These are phyloP conservation scores for Hemaris fuciformis DNA, from an alignment of 2,888 invertebrate species.

Conservation along the genomic window DNA sequence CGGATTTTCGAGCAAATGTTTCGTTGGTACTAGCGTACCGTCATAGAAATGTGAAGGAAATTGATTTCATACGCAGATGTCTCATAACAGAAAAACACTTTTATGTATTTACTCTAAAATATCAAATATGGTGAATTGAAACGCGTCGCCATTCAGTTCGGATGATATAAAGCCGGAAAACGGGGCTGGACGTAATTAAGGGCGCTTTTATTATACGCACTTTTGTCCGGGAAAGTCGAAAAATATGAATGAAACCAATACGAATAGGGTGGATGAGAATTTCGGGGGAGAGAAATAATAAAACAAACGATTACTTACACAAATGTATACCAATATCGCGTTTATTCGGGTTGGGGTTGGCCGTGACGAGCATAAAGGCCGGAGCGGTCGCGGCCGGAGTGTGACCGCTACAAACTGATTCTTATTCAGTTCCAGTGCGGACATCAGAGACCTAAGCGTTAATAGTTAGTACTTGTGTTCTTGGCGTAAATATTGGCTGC, in stretches of 20 bases:
- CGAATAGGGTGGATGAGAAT: constrained; percentile 27
- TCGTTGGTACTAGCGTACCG: constrained; percentile 31
- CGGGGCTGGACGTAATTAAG: constrained; percentile 17
- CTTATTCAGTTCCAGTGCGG: constrained; percentile 58
- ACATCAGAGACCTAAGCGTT: constrained; percentile 59
- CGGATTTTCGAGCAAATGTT: constrained; percentile 40
- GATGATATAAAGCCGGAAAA: constrained; percentile 11
- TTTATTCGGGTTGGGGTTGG: constrained; percentile 42
- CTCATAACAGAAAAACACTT: constrained; percentile 19
- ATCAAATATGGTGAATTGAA: constrained; percentile 23
- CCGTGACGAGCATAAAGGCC: constrained; percentile 58
- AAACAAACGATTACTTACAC: constrained; percentile 58
- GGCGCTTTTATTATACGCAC: constrained; percentile 12
- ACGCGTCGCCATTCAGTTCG: constrained; percentile 18
- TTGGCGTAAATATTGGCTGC: not conserved
- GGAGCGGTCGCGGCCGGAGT: not conserved
- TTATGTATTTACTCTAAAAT: constrained; percentile 22
- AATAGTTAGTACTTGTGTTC: constrained; percentile 47
- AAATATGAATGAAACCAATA: constrained; percentile 24
- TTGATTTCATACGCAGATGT: constrained; percentile 50
- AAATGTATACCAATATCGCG: constrained; percentile 50
- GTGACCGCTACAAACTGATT: constrained; percentile 54
- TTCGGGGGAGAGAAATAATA: constrained; percentile 46
- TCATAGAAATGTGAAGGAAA: constrained; percentile 43
- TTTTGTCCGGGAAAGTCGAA: constrained; percentile 10